Evolutionary conservation across 1,140 invertebrate species (phyloP).

Genomic region (Nephila pilipes): DNA sequence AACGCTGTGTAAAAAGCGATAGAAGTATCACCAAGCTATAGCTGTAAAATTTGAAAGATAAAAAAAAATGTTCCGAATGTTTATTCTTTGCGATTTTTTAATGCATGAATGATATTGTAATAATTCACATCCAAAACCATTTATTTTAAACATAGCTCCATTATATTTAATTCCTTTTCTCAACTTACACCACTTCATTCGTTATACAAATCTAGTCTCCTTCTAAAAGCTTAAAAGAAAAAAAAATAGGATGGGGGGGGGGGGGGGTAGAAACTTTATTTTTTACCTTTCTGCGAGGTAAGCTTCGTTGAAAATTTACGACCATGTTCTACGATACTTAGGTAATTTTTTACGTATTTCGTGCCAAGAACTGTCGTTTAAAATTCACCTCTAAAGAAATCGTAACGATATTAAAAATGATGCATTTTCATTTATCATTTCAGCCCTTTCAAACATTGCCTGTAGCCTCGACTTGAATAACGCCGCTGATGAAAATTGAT

Average conservation of each 20-base stretch:
- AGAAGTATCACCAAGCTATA: background rate
- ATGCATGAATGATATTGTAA: background rate
- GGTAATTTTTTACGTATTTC: background rate
- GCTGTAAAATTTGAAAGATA: background rate
- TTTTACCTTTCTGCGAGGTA: background rate
- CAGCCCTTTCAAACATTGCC: background rate
- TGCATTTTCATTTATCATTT: slow-evolving; percentile 7
- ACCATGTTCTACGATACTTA: background rate
- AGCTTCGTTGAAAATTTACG: slow-evolving; percentile 1
- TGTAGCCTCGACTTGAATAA: background rate
- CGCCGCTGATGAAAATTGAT: background rate
- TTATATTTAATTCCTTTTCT: background rate
- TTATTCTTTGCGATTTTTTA: background rate
- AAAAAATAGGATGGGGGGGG: too few species aligned
- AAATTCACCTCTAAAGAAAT: slow-evolving; percentile 5
- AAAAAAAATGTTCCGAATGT: background rate
- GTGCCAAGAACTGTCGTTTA: background rate
- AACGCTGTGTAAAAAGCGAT: background rate
- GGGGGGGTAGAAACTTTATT: too few species aligned
- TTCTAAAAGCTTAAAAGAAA: background rate
- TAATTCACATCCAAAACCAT: background rate
- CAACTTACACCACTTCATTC: slow-evolving; percentile 4
- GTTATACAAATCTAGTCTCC: background rate
- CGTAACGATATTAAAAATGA: background rate
- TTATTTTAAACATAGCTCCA: background rate